Percentiles rank a stretch among this genome's conserved stretches.
These are phyloP conservation scores for Enteromius thamalakanensis DNA, from an alignment of 2,797 vertebrate species.

Conservation along the genomic window DNA sequence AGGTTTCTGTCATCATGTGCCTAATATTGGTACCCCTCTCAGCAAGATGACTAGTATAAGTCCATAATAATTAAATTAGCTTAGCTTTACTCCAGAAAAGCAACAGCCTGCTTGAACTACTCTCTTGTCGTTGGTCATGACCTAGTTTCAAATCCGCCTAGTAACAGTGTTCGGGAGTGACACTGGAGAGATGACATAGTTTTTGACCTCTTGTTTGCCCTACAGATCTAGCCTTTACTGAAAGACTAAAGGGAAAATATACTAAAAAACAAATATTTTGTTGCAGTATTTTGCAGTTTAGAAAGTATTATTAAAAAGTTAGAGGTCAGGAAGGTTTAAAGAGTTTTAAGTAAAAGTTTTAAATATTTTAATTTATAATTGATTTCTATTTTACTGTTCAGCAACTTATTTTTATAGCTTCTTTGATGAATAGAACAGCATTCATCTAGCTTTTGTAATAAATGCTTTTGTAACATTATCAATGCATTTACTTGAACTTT, in stretches of 20 bases:
- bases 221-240: neutral
- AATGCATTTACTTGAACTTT: neutral
- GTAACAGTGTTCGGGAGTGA: constrained; percentile 18
- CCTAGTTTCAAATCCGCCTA: constrained; percentile 6
- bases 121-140: neutral
- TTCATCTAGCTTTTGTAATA: neutral
- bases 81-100: constrained; percentile 10
- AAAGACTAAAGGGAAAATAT: neutral
- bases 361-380: neutral
- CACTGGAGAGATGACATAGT: neutral
- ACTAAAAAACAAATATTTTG: neutral
- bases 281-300: neutral
- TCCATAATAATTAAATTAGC: constrained; percentile 14
- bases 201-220: constrained; percentile 5
- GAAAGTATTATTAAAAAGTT: neutral
- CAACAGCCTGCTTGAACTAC: constrained; percentile 6
- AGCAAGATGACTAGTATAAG: constrained; percentile 16
- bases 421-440: neutral
- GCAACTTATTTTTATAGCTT: too few relatives aligned
- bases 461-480: neutral
- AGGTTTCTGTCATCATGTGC: constrained; percentile 17
- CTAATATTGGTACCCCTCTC: neutral
- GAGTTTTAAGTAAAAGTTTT: neutral
- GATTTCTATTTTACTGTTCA: neutral
- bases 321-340: neutral